Base-by-base conservation (phyloP, 2,888 invertebrate species). In the Micoletzkya japonica region DNA sequence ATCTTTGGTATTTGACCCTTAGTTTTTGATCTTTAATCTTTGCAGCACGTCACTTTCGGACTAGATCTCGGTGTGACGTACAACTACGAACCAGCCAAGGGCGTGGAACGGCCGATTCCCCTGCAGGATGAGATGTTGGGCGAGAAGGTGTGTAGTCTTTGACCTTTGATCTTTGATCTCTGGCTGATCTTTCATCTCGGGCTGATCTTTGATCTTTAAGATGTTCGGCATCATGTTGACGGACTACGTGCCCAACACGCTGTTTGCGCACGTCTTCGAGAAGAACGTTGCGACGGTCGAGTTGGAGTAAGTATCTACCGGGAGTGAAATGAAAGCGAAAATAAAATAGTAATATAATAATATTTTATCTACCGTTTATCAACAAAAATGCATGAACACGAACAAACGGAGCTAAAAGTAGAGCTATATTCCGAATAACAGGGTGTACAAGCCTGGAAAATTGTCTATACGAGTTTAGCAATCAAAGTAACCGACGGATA, bases 211-310 rank as follows among this genome's bases (percentile, higher is more conserved):
- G n/a, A n/a, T n/a, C n/a, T 24, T 77, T 39, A 49, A 81, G 79
- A 84, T 84, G 84, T 74, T 82, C 28, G 84, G 84, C 14, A 76
- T 81, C 28, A 74, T 82, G 30, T 56, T 82, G 24, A 81, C 79
- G 49, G 84, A 84, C 54, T 83, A 82, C 73, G 77, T 81, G 26
- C 81, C 81, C n/a, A 84, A 84, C 70, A 81, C 83, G 3, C 74
- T 84, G 44, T 78, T 84, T 68, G 73, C 76, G 37, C 83, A 84
- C 61, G 72, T 83, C 39, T 82, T 75, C 71, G 76, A 79, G 71
- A 73, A 78, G 37, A 72, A 75, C n/a, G 67, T 84, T 7, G 83
- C 83, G 56, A 72, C 61, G 56, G 72, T 77, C 70, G 73, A 68
- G 37, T 71, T 77, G 36, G 71, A 73, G 73, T 74, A 50, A 50